These are phyloP conservation scores for Aspidiotus destructor DNA, from an alignment of 2,888 invertebrate species.

Conservation along the genomic window DNA sequence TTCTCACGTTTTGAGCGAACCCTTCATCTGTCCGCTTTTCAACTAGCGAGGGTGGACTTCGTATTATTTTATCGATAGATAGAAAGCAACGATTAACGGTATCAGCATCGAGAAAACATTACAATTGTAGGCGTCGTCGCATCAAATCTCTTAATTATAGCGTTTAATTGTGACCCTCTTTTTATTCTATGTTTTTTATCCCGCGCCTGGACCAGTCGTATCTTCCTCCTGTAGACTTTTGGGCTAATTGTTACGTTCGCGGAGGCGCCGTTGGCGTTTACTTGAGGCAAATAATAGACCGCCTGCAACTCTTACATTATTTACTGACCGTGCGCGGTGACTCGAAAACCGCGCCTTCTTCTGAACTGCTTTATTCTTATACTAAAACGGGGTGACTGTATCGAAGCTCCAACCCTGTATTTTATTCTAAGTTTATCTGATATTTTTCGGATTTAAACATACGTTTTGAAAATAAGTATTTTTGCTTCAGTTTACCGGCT, in stretches of 20 bases:
- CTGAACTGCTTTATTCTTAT: not conserved
- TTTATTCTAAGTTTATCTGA: not conserved
- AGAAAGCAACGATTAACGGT: conserved; percentile 15
- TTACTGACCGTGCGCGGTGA: conserved; percentile 19
- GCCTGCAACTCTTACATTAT: conserved; percentile 15
- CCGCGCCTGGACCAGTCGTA: not conserved
- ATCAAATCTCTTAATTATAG: conserved; percentile 32
- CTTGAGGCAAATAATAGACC: conserved; percentile 25
- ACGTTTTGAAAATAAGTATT: not conserved
- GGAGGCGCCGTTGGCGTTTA: conserved; percentile 27
- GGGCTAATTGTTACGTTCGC: conserved; percentile 26
- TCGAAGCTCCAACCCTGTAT: not conserved
- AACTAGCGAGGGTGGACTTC: conserved; percentile 8
- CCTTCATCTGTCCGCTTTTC: not conserved
- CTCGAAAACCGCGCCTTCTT: conserved; percentile 13
- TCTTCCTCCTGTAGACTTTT: conserved; percentile 1
- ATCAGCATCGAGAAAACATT: not conserved
- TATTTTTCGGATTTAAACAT: not conserved
- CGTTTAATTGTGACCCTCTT: conserved; percentile 27
- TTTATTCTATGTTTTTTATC: conserved; percentile 1
- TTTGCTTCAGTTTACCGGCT: not conserved
- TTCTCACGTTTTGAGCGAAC: not conserved
- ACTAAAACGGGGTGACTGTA: too few relatives aligned
- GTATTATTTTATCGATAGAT: conserved; percentile 3
- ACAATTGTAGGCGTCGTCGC: conserved; percentile 26